phyloP scores from a whole-genome alignment of 1,140 invertebrate species.

The Philotrypesis tridentata region DNA sequence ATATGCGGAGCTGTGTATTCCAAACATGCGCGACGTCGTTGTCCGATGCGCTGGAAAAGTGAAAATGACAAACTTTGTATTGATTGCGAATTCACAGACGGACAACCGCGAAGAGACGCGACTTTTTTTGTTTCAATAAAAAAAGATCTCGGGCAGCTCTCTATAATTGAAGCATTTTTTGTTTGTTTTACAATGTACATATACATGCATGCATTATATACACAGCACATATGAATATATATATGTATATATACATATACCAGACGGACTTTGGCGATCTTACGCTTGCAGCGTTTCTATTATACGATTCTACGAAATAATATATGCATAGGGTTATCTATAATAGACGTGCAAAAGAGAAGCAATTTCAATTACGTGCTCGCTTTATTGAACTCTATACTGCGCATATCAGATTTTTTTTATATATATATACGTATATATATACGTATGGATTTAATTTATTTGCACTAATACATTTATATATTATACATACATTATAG shows the following conservation, averaged over 20 bases:
- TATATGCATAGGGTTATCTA: too few relatives aligned
- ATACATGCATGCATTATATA: too few relatives aligned
- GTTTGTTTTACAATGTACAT: conserved; percentile 24
- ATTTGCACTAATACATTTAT: conserved; percentile 18
- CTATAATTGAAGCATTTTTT: conserved; percentile 9
- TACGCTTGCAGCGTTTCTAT: too few relatives aligned
- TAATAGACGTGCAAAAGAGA: too few relatives aligned
- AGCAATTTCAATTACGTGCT: too few relatives aligned
- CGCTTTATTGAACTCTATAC: too few relatives aligned
- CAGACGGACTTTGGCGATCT: background rate
- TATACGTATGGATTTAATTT: conserved; percentile 18
- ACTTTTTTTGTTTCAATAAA: background rate
- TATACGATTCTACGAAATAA: too few relatives aligned
- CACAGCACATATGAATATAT: background rate
- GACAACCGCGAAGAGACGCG: too few relatives aligned
- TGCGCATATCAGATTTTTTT: too few relatives aligned
- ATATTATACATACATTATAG: background rate
- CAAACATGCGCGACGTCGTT: too few relatives aligned
- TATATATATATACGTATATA: too few relatives aligned
- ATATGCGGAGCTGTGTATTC: too few relatives aligned
- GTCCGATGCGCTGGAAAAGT: background rate
- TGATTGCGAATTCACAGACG: background rate
- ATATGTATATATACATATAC: background rate
- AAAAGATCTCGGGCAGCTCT: background rate
- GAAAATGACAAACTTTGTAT: background rate